A percentile compares a stretch with the other conserved stretches of the same genome.
These are phyloP conservation scores for Corticium candelabrum DNA, from an alignment of 37 sponge, comb jelly and placozoan species.

Conservation along the genomic window DNA sequence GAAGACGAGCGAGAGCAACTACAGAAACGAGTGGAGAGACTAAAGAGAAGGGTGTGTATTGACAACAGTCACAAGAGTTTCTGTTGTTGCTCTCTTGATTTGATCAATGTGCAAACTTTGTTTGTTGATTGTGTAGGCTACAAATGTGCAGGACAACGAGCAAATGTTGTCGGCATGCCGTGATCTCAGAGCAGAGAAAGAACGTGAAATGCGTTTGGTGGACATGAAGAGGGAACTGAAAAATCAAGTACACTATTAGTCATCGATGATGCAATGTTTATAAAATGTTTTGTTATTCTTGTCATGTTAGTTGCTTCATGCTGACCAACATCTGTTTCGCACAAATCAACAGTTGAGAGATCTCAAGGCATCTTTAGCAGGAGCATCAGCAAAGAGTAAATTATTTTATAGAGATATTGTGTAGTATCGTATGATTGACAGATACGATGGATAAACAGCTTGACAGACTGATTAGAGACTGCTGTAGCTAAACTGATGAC, in stretches of 20 bases:
- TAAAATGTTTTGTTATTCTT: background rate
- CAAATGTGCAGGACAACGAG: background rate
- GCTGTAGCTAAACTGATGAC: too few relatives aligned
- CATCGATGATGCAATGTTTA: background rate
- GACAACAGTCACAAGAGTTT: background rate
- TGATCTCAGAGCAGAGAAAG: background rate
- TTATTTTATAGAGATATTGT: too few relatives aligned
- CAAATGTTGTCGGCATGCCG: background rate
- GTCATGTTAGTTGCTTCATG: conserved; percentile 37
- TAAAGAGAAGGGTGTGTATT: conserved; percentile 43
- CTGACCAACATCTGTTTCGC: conserved; percentile 48
- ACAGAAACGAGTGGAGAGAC: conserved; percentile 41
- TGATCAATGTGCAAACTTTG: background rate
- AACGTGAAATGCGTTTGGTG: background rate
- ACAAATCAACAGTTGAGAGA: conserved; percentile 54
- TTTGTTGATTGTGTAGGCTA: background rate
- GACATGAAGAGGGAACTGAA: background rate
- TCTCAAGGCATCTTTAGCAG: conserved; percentile 19
- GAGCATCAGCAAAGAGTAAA: conserved; percentile 42
- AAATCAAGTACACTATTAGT: background rate
- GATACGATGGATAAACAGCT: too few relatives aligned
- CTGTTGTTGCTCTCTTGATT: background rate
- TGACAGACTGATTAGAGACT: too few relatives aligned
- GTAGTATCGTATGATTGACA: too few relatives aligned
- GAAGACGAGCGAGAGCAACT: conserved; percentile 93